Evolutionary conservation across 2,888 invertebrate species (phyloP).

Genomic region (Caenorhabditis sp.): DNA sequence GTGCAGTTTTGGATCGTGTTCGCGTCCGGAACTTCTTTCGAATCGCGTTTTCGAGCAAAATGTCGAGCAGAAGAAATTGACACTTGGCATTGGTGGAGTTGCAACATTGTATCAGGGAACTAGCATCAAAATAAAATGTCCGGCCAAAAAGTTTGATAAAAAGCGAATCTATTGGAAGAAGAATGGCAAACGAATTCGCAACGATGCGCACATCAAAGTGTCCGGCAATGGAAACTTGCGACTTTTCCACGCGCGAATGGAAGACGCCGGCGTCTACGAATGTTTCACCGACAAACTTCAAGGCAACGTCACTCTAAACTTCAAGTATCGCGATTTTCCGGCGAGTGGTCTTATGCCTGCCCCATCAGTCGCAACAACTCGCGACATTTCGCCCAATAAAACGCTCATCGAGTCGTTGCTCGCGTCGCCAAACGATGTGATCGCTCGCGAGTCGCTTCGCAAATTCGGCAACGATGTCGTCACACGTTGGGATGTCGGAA

Average conservation of each 20-base stretch:
- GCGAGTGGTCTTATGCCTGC: neutral
- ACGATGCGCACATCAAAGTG: slow-evolving; percentile 78
- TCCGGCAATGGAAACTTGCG: slow-evolving; percentile 88
- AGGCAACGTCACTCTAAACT: slow-evolving; percentile 82
- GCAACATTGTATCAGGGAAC: slow-evolving; percentile 88
- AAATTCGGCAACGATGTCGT: slow-evolving; percentile 42
- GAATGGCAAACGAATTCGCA: slow-evolving; percentile 80
- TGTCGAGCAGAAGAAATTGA: slow-evolving; percentile 78
- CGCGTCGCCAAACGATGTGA: slow-evolving; percentile 33
- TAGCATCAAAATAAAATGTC: slow-evolving; percentile 90
- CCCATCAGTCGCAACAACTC: neutral
- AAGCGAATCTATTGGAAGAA: slow-evolving; percentile 84
- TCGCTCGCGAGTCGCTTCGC: slow-evolving; percentile 32
- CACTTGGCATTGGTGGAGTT: slow-evolving; percentile 85
- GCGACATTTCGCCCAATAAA: slow-evolving; percentile 19
- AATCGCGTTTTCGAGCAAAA: slow-evolving; percentile 78
- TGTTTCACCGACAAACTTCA: slow-evolving; percentile 75
- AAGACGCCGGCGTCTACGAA: slow-evolving; percentile 74
- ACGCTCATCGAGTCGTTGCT: slow-evolving; percentile 44
- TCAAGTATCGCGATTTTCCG: slow-evolving; percentile 76
- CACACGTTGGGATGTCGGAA: slow-evolving; percentile 46
- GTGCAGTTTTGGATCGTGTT: slow-evolving; percentile 77
- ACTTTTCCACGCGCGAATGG: slow-evolving; percentile 80
- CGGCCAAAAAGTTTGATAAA: slow-evolving; percentile 82
- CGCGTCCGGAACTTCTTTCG: slow-evolving; percentile 40